These are phyloP conservation scores for Myotis daubentonii DNA, from an alignment of 2,797 vertebrate genomes.

Conservation along the genomic window DNA sequence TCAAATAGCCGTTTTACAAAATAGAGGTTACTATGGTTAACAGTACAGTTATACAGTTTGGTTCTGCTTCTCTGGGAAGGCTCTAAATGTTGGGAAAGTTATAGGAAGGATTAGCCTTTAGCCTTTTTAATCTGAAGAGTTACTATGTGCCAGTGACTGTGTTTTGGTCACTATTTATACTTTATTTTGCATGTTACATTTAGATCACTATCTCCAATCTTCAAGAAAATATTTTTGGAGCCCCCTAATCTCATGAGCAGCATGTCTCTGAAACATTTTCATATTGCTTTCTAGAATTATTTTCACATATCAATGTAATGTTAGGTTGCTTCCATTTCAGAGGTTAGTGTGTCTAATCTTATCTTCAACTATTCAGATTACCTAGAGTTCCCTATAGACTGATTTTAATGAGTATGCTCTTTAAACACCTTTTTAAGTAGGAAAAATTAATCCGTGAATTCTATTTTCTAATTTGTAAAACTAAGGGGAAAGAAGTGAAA, in stretches of 20 bases:
- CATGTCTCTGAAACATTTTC: not conserved
- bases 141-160: not conserved
- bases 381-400: not conserved
- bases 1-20: too few relatives aligned
- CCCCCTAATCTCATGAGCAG: not conserved
- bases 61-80: too few relatives aligned
- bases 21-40: too few relatives aligned
- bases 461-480: conserved; percentile 25
- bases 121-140: not conserved
- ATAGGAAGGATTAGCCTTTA: too few relatives aligned
- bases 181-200: not conserved
- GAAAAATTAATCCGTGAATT: not conserved
- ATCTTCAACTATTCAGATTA: conserved; percentile 1
- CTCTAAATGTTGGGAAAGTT: too few relatives aligned
- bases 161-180: not conserved
- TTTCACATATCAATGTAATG: conserved; percentile 3
- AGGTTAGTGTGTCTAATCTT: not conserved
- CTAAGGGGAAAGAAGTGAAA: not conserved
- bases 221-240: not conserved
- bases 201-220: not conserved
- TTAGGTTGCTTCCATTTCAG: conserved; percentile 23
- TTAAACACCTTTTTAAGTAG: not conserved
- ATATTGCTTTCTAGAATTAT: conserved; percentile 5
- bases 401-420: conserved; percentile 8
- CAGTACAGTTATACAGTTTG: too few relatives aligned